Evolutionary conservation across 2,888 invertebrate genomes (phyloP).

Genomic region (Trissolcus japonicus): DNA sequence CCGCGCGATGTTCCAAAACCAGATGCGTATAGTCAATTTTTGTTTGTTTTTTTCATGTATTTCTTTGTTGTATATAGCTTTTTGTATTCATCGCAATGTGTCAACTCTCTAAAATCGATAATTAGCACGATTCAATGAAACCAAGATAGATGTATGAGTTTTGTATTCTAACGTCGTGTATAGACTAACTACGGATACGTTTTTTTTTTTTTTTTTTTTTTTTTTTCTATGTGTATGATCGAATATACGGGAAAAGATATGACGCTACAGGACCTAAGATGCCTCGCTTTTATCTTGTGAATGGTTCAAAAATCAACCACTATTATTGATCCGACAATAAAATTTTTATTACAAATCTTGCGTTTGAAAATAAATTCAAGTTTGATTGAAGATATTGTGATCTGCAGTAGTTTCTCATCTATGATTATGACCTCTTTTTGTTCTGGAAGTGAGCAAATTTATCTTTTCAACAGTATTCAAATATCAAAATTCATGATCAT

Average conservation of each 20-base stretch:
- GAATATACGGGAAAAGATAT: constrained; percentile 46
- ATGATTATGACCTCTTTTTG: background rate
- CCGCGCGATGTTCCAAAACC: background rate
- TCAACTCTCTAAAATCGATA: background rate
- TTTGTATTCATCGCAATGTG: constrained; percentile 2
- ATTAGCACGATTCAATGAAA: constrained; percentile 24
- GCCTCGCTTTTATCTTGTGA: constrained; percentile 6
- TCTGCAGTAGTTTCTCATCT: constrained; percentile 10
- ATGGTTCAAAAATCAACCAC: constrained; percentile 11
- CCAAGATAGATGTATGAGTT: constrained; percentile 17
- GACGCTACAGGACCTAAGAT: constrained; percentile 23
- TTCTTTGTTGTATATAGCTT: constrained; percentile 2
- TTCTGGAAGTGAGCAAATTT: background rate
- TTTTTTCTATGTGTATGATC: constrained; percentile 39
- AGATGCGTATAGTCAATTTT: background rate
- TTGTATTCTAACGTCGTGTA: constrained; percentile 29
- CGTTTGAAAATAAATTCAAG: background rate
- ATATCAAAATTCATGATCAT: too few relatives aligned
- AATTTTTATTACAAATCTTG: too few relatives aligned
- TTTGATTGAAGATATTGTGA: constrained; percentile 1
- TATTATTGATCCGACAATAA: constrained; percentile 11
- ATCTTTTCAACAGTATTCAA: background rate
- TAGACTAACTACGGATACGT: constrained; percentile 34
- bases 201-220: constrained; percentile 6
- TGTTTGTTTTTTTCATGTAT: constrained; percentile 9